Conservation (phyloP, 2,113 vertebrate species). For the cattle (Bos taurus) region ARS-UCD2.0 NC_037335.1:70939001-70939500, state of each 20-base stretch:
- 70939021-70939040: not conserved
- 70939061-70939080: not conserved
- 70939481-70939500: not conserved
- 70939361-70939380: not conserved
- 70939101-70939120: not conserved
- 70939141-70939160: not conserved
- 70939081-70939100: not conserved
- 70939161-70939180: not conserved
- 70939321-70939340: not conserved
- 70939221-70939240: not conserved
- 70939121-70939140: not conserved
- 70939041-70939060: not conserved
- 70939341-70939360: not conserved
- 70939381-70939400: not conserved
- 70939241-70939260: not conserved
- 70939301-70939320: not conserved
- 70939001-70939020: not conserved
- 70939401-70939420: not conserved
- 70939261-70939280: not conserved
- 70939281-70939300: not conserved
- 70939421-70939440: not conserved
- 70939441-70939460: not conserved
- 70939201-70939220: not conserved
- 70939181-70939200: not conserved
- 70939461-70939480: not conserved